Conservation (phyloP, 1,140 invertebrate genomes). For the Pollicipes pollicipes region DNA sequence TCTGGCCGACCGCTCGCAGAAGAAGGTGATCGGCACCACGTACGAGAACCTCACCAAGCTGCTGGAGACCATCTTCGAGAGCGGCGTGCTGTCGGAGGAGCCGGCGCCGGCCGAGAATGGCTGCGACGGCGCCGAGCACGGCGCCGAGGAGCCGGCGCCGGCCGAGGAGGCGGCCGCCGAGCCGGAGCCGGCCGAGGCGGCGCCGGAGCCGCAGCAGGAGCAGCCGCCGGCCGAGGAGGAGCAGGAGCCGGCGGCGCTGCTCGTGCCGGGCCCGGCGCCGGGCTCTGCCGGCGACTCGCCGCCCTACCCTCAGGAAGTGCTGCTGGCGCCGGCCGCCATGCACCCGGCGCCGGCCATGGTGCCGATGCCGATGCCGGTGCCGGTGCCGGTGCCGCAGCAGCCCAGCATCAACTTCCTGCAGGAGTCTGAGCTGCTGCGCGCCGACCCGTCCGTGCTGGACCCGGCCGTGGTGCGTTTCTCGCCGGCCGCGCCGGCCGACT, state of each 20-base stretch:
- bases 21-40: background rate
- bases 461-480: slow-evolving; percentile 4
- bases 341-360: background rate
- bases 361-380: background rate
- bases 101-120: background rate
- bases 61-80: background rate
- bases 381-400: background rate
- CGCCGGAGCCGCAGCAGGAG: too few species aligned
- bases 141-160: too few species aligned
- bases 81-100: background rate
- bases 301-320: background rate
- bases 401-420: background rate
- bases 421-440: background rate
- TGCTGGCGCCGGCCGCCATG: background rate
- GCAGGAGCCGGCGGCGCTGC: background rate
- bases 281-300: background rate
- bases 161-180: background rate
- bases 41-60: background rate
- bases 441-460: background rate
- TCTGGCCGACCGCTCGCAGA: background rate
- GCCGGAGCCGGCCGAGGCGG: too few species aligned
- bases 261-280: too few species aligned
- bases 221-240: background rate
- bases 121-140: too few species aligned
- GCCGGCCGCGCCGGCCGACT: background rate